Base-by-base conservation (phyloP, 2,888 invertebrate genomes). In the Caenorhabditis sulstoni region DNA sequence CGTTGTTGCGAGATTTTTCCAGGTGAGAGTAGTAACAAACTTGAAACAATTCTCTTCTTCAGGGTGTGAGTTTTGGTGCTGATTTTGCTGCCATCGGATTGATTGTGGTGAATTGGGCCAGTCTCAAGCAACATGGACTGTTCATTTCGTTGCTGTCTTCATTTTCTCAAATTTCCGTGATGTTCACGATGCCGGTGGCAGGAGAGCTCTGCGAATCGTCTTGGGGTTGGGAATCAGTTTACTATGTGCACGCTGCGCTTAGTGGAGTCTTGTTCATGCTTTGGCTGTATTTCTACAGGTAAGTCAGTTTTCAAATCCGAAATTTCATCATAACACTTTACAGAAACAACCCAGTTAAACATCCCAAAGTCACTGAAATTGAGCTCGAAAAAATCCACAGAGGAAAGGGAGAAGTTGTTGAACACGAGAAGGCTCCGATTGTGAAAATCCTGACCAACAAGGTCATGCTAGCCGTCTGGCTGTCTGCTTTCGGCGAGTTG, bases 11-110 rank as follows among this genome's bases (percentile, higher is more conserved):
- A 68, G 88, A 35, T 85, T 87, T 57, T 78, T 87, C 47, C 88
- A 88, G 81, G 88, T 87, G n/a, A n/a, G n/a, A n/a, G n/a, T n/a
- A n/a, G n/a, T n/a, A n/a, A n/a, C n/a, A n/a, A n/a, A n/a, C n/a
- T n/a, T n/a, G n/a, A n/a, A n/a, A n/a, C n/a, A n/a, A n/a, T n/a
- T n/a, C n/a, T n/a, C n/a, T n/a, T 22, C 45, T 79, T 52, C 44
- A 85, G 86, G 87, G 88, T 0, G 76, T 88, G 4, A 86, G 87
- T n/a, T 88, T 87, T 64, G 88, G 85, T 52, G 87, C 88, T 5
- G 87, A 88, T 64, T 88, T 88, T 64, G 87, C 87, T 5, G 87
- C 86, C 11, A 88, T 88, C 23, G 88, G 88, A 5, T 53, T 88
- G 29, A 87, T 88, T 44, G 86, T 86, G 11, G 86, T 86, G 8